Evolutionary conservation across 2,797 vertebrate species (phyloP).

Genomic region (Danio albolineatus): DNA sequence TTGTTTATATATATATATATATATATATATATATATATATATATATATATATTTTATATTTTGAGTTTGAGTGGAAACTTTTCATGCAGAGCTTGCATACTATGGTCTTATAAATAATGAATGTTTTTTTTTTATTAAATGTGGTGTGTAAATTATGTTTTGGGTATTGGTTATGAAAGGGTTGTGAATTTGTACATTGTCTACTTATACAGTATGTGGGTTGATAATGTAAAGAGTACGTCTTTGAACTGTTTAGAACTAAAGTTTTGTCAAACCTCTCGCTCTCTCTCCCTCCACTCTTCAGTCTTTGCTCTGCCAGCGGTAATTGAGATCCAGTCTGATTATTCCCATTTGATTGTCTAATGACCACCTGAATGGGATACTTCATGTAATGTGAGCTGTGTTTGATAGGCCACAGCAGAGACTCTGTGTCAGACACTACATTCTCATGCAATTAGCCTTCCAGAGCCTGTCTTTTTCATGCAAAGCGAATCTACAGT

Average conservation of each 20-base stretch:
- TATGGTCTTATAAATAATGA: too few relatives aligned
- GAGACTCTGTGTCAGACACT: conserved; percentile 64
- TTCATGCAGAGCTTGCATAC: too few relatives aligned
- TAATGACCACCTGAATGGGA: conserved; percentile 77
- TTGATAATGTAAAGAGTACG: too few relatives aligned
- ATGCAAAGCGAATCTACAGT: conserved; percentile 45
- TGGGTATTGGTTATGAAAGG: too few relatives aligned
- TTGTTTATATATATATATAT: too few relatives aligned
- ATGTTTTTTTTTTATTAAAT: too few relatives aligned
- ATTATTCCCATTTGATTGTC: conserved; percentile 79
- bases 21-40: too few relatives aligned
- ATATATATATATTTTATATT: too few relatives aligned
- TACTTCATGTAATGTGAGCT: conserved; percentile 69
- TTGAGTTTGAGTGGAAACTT: too few relatives aligned
- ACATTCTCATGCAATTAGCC: conserved; percentile 65
- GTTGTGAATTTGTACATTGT: too few relatives aligned
- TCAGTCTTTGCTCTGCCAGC: conserved; percentile 64
- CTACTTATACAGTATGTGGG: too few relatives aligned
- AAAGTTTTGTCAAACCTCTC: conserved; percentile 53
- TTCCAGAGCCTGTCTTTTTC: conserved; percentile 58
- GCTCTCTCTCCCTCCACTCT: conserved; percentile 10
- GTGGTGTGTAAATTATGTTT: too few relatives aligned
- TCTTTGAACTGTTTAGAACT: neutral
- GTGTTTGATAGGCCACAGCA: conserved; percentile 66
- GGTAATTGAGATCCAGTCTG: conserved; percentile 74